These are phyloP conservation scores for Pitangus sulphuratus DNA, from an alignment of 2,797 vertebrate genomes.

Conservation along the genomic window DNA sequence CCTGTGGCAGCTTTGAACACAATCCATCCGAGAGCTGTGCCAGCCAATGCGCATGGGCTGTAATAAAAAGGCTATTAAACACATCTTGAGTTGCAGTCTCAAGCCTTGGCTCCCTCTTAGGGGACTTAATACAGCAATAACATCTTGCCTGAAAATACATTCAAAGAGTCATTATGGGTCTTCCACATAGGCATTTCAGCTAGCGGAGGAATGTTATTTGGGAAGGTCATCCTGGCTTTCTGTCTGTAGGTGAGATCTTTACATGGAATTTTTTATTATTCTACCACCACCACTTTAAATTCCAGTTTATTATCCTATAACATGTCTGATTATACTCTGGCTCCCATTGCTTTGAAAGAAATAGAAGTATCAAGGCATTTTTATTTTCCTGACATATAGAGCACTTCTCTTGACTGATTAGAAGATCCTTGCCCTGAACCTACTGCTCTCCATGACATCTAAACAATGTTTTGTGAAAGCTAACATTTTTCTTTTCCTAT, in stretches of 20 bases:
- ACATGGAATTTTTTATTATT: neutral
- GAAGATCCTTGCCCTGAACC: neutral
- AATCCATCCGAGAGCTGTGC: neutral
- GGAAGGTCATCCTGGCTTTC: neutral
- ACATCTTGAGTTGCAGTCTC: neutral
- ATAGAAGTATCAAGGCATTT: neutral
- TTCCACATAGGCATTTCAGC: neutral
- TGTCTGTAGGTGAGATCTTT: neutral
- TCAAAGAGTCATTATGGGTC: neutral
- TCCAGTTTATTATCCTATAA: neutral
- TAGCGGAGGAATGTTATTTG: neutral
- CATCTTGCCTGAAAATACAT: neutral
- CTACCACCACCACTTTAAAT: neutral
- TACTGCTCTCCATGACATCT: neutral
- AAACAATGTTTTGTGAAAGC: neutral
- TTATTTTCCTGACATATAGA: neutral
- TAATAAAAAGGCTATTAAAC: slow-evolving; percentile 19
- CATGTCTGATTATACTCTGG: neutral
- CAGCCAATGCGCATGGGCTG: neutral
- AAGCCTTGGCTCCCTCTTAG: neutral
- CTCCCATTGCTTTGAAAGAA: neutral
- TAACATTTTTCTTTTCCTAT: neutral
- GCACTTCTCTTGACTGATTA: neutral
- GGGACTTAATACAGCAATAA: neutral
- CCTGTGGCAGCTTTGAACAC: neutral